phyloP scores from a whole-genome alignment of 2,797 vertebrate species.

The Numenius phaeopus region DNA sequence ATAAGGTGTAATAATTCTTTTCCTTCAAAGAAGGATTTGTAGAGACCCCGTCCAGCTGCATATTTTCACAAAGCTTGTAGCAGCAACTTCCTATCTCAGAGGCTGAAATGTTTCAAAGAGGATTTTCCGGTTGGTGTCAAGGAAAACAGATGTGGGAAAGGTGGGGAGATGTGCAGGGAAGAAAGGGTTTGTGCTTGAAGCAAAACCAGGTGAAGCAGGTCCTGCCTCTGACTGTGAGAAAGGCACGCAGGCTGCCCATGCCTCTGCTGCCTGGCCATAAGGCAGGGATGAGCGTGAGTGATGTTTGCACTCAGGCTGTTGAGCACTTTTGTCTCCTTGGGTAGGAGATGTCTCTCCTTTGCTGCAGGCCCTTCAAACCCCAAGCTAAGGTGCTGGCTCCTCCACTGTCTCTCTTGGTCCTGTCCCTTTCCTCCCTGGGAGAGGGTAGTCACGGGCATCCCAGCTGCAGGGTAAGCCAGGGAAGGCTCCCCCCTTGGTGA shows the following conservation, averaged over 20 bases:
- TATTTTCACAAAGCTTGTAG: neutral
- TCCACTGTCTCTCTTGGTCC: neutral
- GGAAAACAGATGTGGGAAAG: neutral
- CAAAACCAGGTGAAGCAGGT: neutral
- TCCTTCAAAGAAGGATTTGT: neutral
- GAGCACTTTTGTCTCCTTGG: neutral
- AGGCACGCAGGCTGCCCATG: rapidly evolving
- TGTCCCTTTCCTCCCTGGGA: neutral
- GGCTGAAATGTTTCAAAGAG: neutral
- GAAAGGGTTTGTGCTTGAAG: neutral
- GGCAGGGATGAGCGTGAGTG: neutral
- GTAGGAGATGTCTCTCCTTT: neutral
- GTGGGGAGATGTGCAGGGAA: neutral
- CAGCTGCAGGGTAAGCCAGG: neutral
- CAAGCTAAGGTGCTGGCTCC: rapidly evolving
- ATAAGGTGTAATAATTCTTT: neutral
- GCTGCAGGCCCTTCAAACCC: neutral
- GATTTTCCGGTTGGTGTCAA: neutral
- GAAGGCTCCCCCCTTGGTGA: neutral
- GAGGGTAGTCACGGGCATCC: neutral
- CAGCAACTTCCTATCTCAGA: neutral
- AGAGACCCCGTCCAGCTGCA: neutral
- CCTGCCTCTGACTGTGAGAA: neutral
- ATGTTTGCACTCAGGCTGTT: neutral
- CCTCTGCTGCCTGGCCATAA: neutral